Evolutionary conservation across 2,113 vertebrate species (phyloP).

Genomic region (Mola mola): DNA sequence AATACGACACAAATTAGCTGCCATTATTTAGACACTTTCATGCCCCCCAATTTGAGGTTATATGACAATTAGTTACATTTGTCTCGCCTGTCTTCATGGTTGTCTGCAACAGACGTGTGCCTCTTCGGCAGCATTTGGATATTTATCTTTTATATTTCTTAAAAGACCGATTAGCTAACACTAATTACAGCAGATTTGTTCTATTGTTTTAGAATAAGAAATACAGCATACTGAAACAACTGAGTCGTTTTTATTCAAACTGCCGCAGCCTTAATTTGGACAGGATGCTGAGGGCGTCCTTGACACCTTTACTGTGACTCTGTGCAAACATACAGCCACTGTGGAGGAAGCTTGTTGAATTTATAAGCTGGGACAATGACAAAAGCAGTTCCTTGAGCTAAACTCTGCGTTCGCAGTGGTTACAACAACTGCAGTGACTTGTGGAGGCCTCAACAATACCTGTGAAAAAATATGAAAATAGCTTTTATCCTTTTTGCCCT

Average conservation of each 20-base stretch:
- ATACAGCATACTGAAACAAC: neutral
- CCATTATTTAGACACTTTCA: conserved; percentile 69
- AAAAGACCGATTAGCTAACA: conserved; percentile 13
- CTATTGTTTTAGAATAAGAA: no score
- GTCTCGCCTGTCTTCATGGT: conserved; percentile 36
- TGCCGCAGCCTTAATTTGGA: neutral
- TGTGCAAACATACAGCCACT: neutral
- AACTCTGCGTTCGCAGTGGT: neutral
- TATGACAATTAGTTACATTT: conserved; percentile 67
- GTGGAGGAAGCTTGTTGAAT: neutral
- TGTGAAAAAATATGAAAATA: no score
- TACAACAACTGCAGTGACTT: neutral
- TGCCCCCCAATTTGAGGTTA: conserved; percentile 58
- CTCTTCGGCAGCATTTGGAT: neutral
- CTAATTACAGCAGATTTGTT: conserved; percentile 1
- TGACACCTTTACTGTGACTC: neutral
- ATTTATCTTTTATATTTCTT: conserved; percentile 13
- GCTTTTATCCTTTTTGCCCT: no score
- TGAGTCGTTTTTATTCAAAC: neutral
- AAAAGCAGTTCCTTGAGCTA: neutral
- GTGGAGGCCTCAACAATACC: no score
- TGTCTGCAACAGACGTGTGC: conserved; percentile 8
- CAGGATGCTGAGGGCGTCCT: neutral
- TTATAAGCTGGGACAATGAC: neutral
- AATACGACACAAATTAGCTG: conserved; percentile 70